Evolutionary conservation across 2,797 vertebrate genomes (phyloP), one percentile per base, ranked within the genome.

Genomic region (Pseudochirops cupreus): DNA sequence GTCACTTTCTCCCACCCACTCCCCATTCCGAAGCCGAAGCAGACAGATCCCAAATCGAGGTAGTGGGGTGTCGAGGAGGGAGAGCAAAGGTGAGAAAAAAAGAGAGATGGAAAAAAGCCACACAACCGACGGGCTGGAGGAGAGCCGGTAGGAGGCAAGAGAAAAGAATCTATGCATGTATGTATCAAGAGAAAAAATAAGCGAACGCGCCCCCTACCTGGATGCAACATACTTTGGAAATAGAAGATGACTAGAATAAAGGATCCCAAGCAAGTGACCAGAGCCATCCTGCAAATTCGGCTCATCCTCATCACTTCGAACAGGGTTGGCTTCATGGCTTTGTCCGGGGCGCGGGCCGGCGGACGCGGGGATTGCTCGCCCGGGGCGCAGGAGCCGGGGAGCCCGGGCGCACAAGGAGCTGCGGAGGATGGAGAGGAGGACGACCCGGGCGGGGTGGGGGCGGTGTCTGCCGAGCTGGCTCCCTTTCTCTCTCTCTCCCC

Each of bases 211-310:
- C 99, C 99, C 99, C 99, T 99, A 99, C 99, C 99, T 99, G 99
- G 99, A 94, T 99, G 99, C 98, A 99, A 99, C 99, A 99, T 99
- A 99, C 99, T 99, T 99, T 99, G 99, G 99, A 99, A 99, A 99
- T 99, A 99, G 99, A 99, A 99, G 99, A 99, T 99, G 99, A 99
- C 99, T 99, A 99, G 99, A 98, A 99, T 99, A 99, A 99, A 99
- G 98, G 99, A 99, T 99, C 99, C 99, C 98, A 99, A 98, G 99
- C 99, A 99, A 99, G 99, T 99, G 99, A 99, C 99, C 98, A 99
- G 98, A 97, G 99, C 98, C 99, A 99, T 99, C 98, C 99, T 99
- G 99, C 99, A 99, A 93, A 99, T 99, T 98, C 99, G 99, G 98
- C 99, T 99, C 99, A 99, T 99, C 99, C 99, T 99, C 99, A 99